Evolutionary conservation across 2,113 vertebrate species (phyloP).

Genomic region (Burhinus bistriatus): DNA sequence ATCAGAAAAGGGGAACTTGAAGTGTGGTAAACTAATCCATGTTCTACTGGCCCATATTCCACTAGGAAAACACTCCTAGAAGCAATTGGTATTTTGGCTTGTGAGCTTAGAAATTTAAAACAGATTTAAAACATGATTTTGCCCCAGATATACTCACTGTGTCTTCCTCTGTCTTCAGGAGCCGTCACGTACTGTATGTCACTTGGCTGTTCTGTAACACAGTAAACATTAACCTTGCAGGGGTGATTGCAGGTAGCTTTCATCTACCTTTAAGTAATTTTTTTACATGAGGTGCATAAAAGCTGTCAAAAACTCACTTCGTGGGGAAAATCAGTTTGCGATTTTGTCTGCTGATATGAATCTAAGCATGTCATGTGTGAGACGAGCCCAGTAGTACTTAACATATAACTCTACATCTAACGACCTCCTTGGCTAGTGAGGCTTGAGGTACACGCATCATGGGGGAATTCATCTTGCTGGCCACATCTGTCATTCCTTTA

Average conservation of each 20-base stretch:
- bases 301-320: background rate
- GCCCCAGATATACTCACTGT: background rate
- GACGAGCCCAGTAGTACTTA: accelerated
- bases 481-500: background rate
- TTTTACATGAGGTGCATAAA: background rate
- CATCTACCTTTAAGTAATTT: background rate
- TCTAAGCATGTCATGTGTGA: background rate
- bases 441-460: accelerated
- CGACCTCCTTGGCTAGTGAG: background rate
- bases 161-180: background rate
- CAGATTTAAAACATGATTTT: background rate
- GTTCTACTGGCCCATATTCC: background rate
- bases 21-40: background rate
- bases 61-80: background rate
- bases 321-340: background rate
- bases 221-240: background rate
- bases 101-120: background rate
- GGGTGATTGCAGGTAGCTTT: background rate
- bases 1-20: background rate
- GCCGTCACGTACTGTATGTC: background rate
- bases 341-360: background rate
- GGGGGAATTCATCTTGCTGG: background rate
- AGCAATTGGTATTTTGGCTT: background rate
- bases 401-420: background rate
- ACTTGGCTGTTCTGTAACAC: background rate